Percentiles rank a stretch among this genome's conserved stretches.
These are phyloP conservation scores for Diprion similis DNA, from an alignment of 1,140 invertebrate genomes.

Conservation along the genomic window DNA sequence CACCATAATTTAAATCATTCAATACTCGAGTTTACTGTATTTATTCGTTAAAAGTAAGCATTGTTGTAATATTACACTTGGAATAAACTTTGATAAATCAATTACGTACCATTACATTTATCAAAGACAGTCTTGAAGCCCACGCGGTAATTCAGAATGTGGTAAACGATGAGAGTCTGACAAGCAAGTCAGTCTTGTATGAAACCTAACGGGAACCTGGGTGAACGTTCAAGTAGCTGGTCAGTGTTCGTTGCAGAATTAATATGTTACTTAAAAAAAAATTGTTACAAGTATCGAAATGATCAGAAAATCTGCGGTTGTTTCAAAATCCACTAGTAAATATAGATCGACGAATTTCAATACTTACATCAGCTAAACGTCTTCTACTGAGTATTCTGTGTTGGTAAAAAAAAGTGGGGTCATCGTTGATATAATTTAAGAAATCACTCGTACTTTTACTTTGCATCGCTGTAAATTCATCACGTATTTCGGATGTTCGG, in stretches of 20 bases:
- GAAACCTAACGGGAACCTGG: conserved; percentile 40
- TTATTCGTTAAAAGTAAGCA: neutral
- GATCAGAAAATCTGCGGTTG: too few relatives aligned
- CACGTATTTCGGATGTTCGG: too few relatives aligned
- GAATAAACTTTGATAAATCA: neutral
- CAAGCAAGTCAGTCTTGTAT: conserved; percentile 38
- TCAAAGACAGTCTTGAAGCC: conserved; percentile 39
- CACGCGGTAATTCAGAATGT: conserved; percentile 32
- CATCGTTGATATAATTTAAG: too few relatives aligned
- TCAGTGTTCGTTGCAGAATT: conserved; percentile 1
- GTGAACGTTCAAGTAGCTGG: neutral
- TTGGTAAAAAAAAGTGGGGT: too few relatives aligned
- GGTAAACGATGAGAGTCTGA: conserved; percentile 36
- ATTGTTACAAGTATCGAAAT: neutral
- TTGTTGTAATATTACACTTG: neutral
- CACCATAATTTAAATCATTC: neutral
- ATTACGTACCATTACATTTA: neutral
- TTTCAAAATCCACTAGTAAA: too few relatives aligned
- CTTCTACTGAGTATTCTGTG: too few relatives aligned
- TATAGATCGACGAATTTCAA: too few relatives aligned
- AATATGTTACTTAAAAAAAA: conserved; percentile 10
- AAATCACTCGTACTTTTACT: too few relatives aligned
- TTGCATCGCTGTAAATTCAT: too few relatives aligned
- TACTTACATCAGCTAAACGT: too few relatives aligned
- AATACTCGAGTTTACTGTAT: neutral